Evolutionary conservation across 2,888 invertebrate species (phyloP), one percentile per base, ranked within the genome.

Genomic region (Crepidodera aurea): DNA sequence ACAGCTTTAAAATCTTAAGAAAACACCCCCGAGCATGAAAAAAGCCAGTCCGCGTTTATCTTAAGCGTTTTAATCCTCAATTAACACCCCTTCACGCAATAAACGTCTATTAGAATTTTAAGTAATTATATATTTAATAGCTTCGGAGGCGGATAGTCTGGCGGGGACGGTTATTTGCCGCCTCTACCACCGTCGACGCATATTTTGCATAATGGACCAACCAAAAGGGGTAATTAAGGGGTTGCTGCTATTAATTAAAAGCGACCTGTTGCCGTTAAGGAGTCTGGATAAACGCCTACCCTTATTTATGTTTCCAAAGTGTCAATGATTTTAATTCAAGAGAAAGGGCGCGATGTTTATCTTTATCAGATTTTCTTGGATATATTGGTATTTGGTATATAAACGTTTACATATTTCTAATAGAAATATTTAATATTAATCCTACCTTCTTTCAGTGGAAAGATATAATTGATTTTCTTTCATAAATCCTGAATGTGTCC

Each of bases 181-280:
- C 34, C 44, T 44, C 55, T 10, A 44, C 16, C 22, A 12, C 22
- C 32, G 62, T 62, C 64, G 46, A 63, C 66, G 66, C 62, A 27
- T 68, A 72, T 75, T 80, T 80, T 80, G 79, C 80, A 80, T 80
- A 80, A 80, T 80, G 80, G 79, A 79, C 79, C 80, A 78, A 71
- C 68, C 74, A 73, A 80, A 81, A 79, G 80, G 80, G 81, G 79
- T 80, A 81, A 80, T 81, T 80, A 81, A 79, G 79, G 79, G 80
- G 79, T 79, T 79, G 79, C 73, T 78, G 77, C 79, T 78, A 79
- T 80, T 79, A 81, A 81, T 81, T 81, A 81, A 80, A 73, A 72
- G 66, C 73, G 70, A 80, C 79, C 79, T 80, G 80, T 80, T 80
- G 80, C 78, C 64, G 48, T 66, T 53, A 37, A 55, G 64, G 67